Percentiles rank a stretch among this genome's conserved stretches.
These are phyloP conservation scores for Dermolepida albohirtum DNA, from an alignment of 2,888 invertebrate species.

Conservation along the genomic window DNA sequence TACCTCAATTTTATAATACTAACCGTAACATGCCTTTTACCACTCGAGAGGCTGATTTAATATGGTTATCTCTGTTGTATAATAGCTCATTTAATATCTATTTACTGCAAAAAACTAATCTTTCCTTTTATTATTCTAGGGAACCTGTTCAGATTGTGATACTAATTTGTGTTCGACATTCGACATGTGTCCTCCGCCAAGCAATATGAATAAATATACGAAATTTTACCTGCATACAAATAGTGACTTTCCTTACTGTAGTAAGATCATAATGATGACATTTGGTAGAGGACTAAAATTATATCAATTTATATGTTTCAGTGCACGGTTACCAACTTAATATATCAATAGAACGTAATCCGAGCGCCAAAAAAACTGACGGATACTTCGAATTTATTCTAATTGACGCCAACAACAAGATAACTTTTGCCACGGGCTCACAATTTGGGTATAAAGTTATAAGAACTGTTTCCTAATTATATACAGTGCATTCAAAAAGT, in stretches of 20 bases:
- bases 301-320: slow-evolving; percentile 46
- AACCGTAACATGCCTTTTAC: too few relatives aligned
- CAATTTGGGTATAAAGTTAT: slow-evolving; percentile 50
- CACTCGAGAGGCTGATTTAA: too few relatives aligned
- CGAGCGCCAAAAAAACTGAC: slow-evolving; percentile 40
- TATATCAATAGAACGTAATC: slow-evolving; percentile 44
- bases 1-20: too few relatives aligned
- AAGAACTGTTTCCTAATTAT: too few relatives aligned
- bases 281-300: too few relatives aligned
- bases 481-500: too few relatives aligned
- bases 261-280: slow-evolving; percentile 52
- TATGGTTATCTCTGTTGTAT: too few relatives aligned
- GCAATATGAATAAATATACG: slow-evolving; percentile 49
- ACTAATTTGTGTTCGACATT: slow-evolving; percentile 56
- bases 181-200: slow-evolving; percentile 54
- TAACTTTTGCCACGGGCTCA: slow-evolving; percentile 53
- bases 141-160: slow-evolving; percentile 56
- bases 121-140: slow-evolving; percentile 50
- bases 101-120: too few relatives aligned
- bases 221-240: slow-evolving; percentile 60
- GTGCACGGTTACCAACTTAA: slow-evolving; percentile 51
- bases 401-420: slow-evolving; percentile 54
- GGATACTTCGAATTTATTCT: slow-evolving; percentile 60
- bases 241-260: slow-evolving; percentile 58
- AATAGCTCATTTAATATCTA: too few relatives aligned